Evolutionary conservation across 1,140 invertebrate species (phyloP).

Genomic region (Cherax quadricarinatus): DNA sequence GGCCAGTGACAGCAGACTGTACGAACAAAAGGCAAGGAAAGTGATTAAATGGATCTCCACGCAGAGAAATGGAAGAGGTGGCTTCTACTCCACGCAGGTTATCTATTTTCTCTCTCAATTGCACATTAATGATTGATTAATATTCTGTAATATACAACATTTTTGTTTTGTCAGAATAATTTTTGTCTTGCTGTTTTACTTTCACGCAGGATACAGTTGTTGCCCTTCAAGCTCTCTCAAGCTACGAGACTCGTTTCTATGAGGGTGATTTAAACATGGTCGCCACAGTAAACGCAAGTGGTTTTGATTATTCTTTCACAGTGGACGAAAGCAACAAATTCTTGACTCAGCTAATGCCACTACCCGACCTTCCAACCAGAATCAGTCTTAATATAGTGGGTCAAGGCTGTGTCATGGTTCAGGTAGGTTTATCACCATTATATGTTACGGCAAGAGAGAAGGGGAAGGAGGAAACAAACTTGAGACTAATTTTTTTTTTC

Average conservation of each 20-base stretch:
- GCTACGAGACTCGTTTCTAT: conserved; percentile 9
- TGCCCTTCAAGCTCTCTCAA: conserved; percentile 82
- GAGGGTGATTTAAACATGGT: conserved; percentile 22
- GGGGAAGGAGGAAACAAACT: too few relatives aligned
- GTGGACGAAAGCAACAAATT: conserved; percentile 37
- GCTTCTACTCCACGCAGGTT: conserved; percentile 86
- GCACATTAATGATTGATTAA: too few relatives aligned
- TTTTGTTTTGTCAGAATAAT: too few relatives aligned
- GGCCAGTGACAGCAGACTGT: background rate
- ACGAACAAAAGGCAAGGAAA: conserved; percentile 29
- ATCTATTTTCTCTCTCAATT: conserved; percentile 75
- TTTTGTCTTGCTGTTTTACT: conserved; percentile 80
- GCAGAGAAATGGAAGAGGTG: conserved; percentile 81
- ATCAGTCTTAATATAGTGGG: conserved; percentile 31
- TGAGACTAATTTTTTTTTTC: too few relatives aligned
- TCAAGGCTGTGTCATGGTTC: conserved; percentile 47
- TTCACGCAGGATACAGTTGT: conserved; percentile 84
- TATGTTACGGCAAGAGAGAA: too few relatives aligned
- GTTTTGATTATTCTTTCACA: conserved; percentile 1
- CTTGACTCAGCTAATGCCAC: conserved; percentile 5
- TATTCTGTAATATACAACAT: too few relatives aligned
- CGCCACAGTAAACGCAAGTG: conserved; percentile 13
- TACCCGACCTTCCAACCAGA: conserved; percentile 28
- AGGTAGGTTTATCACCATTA: conserved; percentile 7
- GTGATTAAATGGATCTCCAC: conserved; percentile 85